These are phyloP conservation scores for Colletes gigas DNA, from an alignment of 1,140 invertebrate species.

Conservation along the genomic window DNA sequence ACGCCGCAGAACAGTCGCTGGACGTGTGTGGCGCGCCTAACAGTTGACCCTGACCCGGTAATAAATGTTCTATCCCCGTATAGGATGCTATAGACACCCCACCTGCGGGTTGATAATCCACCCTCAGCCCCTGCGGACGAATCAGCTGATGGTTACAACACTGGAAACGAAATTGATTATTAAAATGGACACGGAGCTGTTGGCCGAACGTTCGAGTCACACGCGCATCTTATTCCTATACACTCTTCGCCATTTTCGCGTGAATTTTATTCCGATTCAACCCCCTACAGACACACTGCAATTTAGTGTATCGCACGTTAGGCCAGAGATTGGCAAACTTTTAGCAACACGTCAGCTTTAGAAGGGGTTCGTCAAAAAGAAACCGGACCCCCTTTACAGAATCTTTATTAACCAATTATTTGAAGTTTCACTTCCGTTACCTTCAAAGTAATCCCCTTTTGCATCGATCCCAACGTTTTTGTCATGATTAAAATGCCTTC, in stretches of 20 bases:
- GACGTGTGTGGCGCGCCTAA: constrained; percentile 74
- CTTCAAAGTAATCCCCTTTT: too few species aligned
- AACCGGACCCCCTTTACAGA: too few species aligned
- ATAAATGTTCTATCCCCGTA: constrained; percentile 74
- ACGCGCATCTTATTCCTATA: neutral
- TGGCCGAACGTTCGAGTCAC: neutral
- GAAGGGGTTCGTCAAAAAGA: too few species aligned
- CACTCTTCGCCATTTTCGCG: too few species aligned
- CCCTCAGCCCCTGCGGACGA: constrained; percentile 33
- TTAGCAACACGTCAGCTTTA: too few species aligned
- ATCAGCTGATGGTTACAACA: constrained; percentile 50
- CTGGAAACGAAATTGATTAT: constrained; percentile 52
- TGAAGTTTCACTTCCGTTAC: too few species aligned
- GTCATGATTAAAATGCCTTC: too few species aligned
- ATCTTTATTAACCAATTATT: too few species aligned
- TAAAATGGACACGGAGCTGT: constrained; percentile 18
- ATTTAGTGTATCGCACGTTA: too few species aligned
- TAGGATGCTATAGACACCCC: constrained; percentile 60
- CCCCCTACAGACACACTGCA: too few species aligned
- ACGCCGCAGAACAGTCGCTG: constrained; percentile 63
- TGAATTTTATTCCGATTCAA: neutral
- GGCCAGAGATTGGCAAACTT: too few species aligned
- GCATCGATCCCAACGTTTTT: too few species aligned
- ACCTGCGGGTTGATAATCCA: constrained; percentile 55
- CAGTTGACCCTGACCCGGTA: constrained; percentile 79